These are phyloP conservation scores for Hipposideros armiger DNA, from an alignment of 2,113 vertebrate species.

Conservation along the genomic window DNA sequence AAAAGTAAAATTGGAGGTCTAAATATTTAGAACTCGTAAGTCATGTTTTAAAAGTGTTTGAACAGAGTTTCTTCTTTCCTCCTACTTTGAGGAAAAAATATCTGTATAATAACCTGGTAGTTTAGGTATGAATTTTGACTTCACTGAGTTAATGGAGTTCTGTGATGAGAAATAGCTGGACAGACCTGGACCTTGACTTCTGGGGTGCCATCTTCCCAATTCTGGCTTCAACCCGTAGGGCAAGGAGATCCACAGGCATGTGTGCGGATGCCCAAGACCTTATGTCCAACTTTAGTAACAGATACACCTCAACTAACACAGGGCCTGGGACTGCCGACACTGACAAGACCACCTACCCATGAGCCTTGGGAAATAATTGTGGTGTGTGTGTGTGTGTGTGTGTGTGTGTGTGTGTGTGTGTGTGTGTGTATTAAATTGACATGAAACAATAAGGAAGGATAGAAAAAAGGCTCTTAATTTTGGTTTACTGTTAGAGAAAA, in stretches of 20 bases:
- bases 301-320: not conserved
- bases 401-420: not conserved
- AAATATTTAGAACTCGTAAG: conserved; percentile 13
- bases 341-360: not conserved
- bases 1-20: not conserved
- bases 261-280: not conserved
- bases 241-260: not conserved
- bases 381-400: not conserved
- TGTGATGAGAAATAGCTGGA: not conserved
- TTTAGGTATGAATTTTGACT: not conserved
- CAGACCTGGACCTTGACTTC: not conserved
- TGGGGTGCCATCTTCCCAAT: not conserved
- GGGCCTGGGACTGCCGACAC: not conserved
- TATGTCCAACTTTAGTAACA: not conserved
- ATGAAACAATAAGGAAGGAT: not conserved
- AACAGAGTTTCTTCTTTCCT: not conserved
- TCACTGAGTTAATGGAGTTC: not conserved
- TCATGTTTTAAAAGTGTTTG: not conserved
- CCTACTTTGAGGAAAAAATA: not conserved
- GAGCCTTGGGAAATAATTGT: not conserved
- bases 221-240: not conserved
- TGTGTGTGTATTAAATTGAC: not conserved
- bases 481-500: not conserved
- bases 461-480: not conserved
- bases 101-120: not conserved